phyloP scores from a whole-genome alignment of 2,113 vertebrate species.

The Peucedramus taeniatus region DNA sequence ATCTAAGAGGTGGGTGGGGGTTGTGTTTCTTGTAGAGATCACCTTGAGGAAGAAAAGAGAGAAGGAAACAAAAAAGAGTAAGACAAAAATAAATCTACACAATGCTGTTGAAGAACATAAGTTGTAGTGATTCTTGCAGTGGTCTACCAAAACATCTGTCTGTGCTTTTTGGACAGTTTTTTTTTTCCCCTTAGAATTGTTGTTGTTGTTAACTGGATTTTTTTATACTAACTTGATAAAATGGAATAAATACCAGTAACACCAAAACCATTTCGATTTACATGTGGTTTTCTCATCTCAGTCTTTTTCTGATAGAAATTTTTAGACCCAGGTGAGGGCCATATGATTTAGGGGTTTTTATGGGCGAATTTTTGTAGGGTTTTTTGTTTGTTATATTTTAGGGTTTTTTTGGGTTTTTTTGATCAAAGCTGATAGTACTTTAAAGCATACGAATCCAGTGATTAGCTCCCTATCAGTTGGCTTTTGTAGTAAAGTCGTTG shows the following conservation, averaged over 20 bases:
- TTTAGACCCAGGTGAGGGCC: background rate
- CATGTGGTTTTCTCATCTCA: background rate
- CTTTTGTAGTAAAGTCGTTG: background rate
- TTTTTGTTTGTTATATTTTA: background rate
- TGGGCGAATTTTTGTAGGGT: background rate
- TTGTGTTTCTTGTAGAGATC: background rate
- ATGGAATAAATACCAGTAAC: background rate
- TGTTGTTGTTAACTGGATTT: background rate
- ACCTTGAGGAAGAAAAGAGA: background rate
- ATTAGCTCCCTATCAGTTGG: background rate
- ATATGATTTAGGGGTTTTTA: accelerated
- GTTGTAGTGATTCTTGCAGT: background rate
- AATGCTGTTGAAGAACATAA: background rate
- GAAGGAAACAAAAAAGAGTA: background rate
- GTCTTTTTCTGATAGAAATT: background rate
- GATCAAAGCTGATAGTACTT: background rate
- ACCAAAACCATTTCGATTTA: background rate
- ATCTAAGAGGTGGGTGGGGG: accelerated
- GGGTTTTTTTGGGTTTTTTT: too few species aligned
- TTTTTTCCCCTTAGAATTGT: background rate
- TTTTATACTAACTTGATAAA: background rate
- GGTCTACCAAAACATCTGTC: background rate
- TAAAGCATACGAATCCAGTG: background rate
- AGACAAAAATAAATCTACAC: background rate
- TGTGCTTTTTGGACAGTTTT: background rate